Evolutionary conservation across 30 jellyfish, hydroid and myxozoan genomes (phyloP).

Genomic region (Phacellophora camtschatica): DNA sequence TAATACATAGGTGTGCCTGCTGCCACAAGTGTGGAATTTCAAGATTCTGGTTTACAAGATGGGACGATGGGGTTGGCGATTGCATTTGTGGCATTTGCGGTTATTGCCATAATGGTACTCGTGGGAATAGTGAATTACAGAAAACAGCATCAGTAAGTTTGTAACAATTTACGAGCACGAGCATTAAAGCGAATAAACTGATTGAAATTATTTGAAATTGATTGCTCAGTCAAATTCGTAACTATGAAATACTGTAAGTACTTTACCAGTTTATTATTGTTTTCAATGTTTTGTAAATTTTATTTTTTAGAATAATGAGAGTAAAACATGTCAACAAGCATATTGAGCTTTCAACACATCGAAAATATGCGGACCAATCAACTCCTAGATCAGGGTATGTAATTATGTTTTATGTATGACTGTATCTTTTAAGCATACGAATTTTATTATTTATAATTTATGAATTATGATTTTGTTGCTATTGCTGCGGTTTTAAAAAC

Average conservation of each 20-base stretch:
- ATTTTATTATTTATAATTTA: no score
- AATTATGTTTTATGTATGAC: not conserved
- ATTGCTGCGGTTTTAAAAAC: no score
- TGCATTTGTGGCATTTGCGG: slow-evolving; percentile 48
- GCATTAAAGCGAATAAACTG: no score
- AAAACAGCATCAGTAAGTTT: slow-evolving; percentile 84
- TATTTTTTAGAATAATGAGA: not conserved
- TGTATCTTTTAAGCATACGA: no score
- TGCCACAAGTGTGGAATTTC: slow-evolving; percentile 16
- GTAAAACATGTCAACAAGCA: slow-evolving; percentile 7
- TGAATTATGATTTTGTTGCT: no score
- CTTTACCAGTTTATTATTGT: no score
- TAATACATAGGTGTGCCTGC: slow-evolving; percentile 38
- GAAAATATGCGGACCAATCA: not conserved
- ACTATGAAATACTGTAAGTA: no score
- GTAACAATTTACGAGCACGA: no score
- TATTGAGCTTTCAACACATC: not conserved
- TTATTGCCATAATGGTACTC: slow-evolving; percentile 29
- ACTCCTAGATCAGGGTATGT: slow-evolving; percentile 33
- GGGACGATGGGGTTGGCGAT: slow-evolving; percentile 90
- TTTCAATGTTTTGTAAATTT: no score
- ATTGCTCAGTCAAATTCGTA: no score
- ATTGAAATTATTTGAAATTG: not conserved
- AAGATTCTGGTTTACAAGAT: slow-evolving; percentile 32
- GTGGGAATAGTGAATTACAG: slow-evolving; percentile 60